Percentiles rank a stretch among this genome's conserved stretches.
phyloP scores from a whole-genome alignment of 2,113 vertebrate genomes.

The Pholis gunnellus region DNA sequence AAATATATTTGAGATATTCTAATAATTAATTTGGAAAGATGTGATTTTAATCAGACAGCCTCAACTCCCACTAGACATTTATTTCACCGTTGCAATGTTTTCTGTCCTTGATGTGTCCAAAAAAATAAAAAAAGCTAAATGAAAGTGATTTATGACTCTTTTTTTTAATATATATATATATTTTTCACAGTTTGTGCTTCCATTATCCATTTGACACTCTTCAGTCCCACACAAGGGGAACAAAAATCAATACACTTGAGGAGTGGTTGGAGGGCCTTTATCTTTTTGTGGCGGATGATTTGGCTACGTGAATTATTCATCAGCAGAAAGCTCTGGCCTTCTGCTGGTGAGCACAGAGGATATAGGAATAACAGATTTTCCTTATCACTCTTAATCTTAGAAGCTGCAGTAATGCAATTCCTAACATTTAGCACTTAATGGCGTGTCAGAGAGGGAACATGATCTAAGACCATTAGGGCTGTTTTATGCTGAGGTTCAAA shows the following conservation, averaged over 20 bases:
- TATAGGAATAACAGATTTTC: conserved; percentile 88
- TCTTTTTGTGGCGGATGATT: conserved; percentile 89
- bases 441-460: conserved; percentile 84
- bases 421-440: conserved; percentile 91
- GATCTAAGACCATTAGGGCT: conserved; percentile 86
- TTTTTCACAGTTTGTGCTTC: conserved; percentile 69
- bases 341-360: conserved; percentile 84
- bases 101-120: conserved; percentile 61
- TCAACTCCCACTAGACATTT: background rate
- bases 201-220: conserved; percentile 77
- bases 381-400: conserved; percentile 91
- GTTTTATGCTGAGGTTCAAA: conserved; percentile 86
- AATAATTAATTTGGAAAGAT: background rate
- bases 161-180: background rate
- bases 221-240: conserved; percentile 78
- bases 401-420: conserved; percentile 88
- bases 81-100: conserved; percentile 19
- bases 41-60: background rate
- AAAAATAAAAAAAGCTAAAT: conserved; percentile 25
- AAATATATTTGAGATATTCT: background rate
- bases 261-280: conserved; percentile 88
- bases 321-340: conserved; percentile 84
- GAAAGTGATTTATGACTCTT: conserved; percentile 58
- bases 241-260: conserved; percentile 90
- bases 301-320: conserved; percentile 94